Percentiles rank a stretch among this genome's conserved stretches.
These are phyloP conservation scores for Rhabdomys pumilio DNA, from an alignment of 2,797 vertebrate genomes.

Conservation along the genomic window DNA sequence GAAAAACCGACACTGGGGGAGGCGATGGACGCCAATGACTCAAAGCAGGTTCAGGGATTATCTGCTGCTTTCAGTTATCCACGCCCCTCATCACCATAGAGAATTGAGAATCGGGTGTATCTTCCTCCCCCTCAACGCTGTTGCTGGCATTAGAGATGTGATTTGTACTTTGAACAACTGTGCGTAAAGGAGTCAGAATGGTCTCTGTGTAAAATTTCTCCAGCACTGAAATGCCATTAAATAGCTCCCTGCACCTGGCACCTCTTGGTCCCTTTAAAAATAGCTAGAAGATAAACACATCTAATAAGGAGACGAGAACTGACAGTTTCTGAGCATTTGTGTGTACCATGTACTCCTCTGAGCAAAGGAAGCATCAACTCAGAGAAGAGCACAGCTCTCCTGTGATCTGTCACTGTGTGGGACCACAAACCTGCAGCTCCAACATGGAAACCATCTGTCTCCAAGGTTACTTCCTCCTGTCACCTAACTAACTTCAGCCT, in stretches of 20 bases:
- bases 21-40: constrained; percentile 69
- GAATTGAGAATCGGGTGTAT: constrained; percentile 66
- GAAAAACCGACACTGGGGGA: constrained; percentile 55
- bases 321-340: neutral
- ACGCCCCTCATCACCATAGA: constrained; percentile 77
- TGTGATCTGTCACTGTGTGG: rapidly evolving
- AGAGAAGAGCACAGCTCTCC: neutral
- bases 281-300: constrained; percentile 52
- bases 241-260: constrained; percentile 44
- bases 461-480: neutral
- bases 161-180: constrained; percentile 72
- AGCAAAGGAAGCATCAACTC: constrained; percentile 16
- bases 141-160: constrained; percentile 60
- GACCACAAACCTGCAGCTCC: neutral
- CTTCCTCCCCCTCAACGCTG: constrained; percentile 77
- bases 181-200: constrained; percentile 58
- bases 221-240: constrained; percentile 38
- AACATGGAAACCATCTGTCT: rapidly evolving
- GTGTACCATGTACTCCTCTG: neutral
- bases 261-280: constrained; percentile 71
- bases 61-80: constrained; percentile 78
- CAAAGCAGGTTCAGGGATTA: constrained; percentile 75
- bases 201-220: constrained; percentile 39
- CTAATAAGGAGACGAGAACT: neutral
- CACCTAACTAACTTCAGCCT: neutral